A percentile compares a stretch with the other conserved stretches of the same genome.
These are phyloP conservation scores for Anisognathus igniventris DNA, from an alignment of 2,797 vertebrate species.

Conservation along the genomic window DNA sequence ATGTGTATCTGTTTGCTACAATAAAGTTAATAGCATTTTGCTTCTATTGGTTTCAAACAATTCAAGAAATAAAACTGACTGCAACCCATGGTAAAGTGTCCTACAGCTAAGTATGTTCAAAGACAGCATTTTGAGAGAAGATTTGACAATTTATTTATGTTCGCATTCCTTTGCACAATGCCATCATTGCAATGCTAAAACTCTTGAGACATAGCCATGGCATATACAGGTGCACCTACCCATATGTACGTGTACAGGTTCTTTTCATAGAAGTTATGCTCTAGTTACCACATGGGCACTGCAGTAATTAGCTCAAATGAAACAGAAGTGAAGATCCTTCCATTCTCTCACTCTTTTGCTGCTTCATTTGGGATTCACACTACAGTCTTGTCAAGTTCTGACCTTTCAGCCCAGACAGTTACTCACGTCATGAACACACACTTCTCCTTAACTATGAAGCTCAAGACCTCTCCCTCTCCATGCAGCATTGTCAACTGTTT, in stretches of 20 bases:
- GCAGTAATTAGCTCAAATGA: neutral
- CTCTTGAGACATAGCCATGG: neutral
- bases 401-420: slow-evolving; percentile 13
- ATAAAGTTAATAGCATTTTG: neutral
- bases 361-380: neutral
- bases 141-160: neutral
- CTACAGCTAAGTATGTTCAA: neutral
- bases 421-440: neutral
- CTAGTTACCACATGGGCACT: neutral
- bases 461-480: neutral
- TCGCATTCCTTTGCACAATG: neutral
- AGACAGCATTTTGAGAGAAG: neutral
- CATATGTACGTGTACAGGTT: fast-evolving
- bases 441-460: neutral
- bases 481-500: neutral
- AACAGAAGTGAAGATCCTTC: neutral
- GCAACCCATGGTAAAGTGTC: neutral
- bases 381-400: neutral
- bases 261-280: neutral
- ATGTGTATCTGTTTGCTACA: neutral
- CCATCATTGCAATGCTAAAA: neutral
- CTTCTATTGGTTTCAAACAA: neutral
- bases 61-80: neutral
- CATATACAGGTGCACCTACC: neutral
- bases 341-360: neutral